A percentile compares a stretch with the other conserved stretches of the same genome.
phyloP scores from a whole-genome alignment of 2,888 invertebrate species.

The Leucophora obtusa region DNA sequence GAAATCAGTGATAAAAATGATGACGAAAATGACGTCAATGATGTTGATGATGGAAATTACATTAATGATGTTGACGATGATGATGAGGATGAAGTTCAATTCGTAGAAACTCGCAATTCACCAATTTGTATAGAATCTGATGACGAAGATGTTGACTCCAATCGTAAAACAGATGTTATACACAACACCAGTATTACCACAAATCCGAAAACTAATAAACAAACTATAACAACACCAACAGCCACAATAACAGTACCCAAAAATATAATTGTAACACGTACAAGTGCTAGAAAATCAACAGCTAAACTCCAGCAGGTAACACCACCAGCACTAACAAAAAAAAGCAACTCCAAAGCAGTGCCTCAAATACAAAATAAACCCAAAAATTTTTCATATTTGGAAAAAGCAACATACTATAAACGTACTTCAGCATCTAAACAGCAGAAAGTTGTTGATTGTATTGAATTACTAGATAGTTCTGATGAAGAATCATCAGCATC shows the following conservation, averaged over 20 bases:
- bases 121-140: conserved; percentile 71
- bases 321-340: background rate
- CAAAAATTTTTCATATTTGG: conserved; percentile 46
- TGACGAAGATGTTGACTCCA: conserved; percentile 64
- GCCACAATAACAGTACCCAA: conserved; percentile 42
- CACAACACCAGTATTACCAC: background rate
- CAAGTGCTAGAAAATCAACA: conserved; percentile 60
- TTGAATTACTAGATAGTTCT: conserved; percentile 67
- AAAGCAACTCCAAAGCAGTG: conserved; percentile 4
- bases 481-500: conserved; percentile 60
- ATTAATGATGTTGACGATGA: conserved; percentile 38
- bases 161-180: conserved; percentile 13
- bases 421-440: conserved; percentile 13
- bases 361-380: conserved; percentile 43
- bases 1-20: conserved; percentile 11
- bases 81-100: conserved; percentile 69
- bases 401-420: conserved; percentile 32
- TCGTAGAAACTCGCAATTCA: conserved; percentile 69
- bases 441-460: conserved; percentile 56
- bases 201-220: conserved; percentile 1
- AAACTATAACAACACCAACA: conserved; percentile 18
- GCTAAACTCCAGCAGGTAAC: conserved; percentile 29
- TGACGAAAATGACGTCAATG: conserved; percentile 21
- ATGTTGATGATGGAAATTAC: background rate
- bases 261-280: conserved; percentile 52